Conservation (phyloP, 1,140 invertebrate genomes). For the Lordiphosa clarofinis region DNA sequence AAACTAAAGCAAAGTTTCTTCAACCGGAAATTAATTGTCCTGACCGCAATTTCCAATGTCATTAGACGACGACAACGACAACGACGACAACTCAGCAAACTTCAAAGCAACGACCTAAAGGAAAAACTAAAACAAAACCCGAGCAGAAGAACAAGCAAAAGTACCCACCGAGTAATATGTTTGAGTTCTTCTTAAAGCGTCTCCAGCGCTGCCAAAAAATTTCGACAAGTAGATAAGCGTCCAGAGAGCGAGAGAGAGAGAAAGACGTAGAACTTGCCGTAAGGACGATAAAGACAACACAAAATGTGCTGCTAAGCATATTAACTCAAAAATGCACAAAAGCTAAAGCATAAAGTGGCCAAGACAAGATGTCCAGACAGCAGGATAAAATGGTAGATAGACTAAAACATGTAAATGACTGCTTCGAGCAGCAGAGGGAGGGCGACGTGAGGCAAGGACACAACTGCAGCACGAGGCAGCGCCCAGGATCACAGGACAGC, state of each 20-base stretch:
- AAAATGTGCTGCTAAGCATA: conserved; percentile 72
- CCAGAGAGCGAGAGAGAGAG: conserved; percentile 12
- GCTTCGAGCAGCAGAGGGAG: conserved; percentile 24
- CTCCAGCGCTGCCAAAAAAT: conserved; percentile 30
- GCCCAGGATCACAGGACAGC: conserved; percentile 11
- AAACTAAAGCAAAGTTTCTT: conserved; percentile 69
- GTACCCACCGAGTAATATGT: conserved; percentile 61
- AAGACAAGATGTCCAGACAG: conserved; percentile 46
- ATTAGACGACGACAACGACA: conserved; percentile 48
- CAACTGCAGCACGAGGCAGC: conserved; percentile 17
- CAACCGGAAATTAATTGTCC: conserved; percentile 75
- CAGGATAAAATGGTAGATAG: conserved; percentile 18
- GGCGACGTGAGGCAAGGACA: conserved; percentile 8
- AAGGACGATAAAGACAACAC: conserved; percentile 44
- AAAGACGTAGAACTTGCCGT: conserved; percentile 7
- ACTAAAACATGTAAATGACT: conserved; percentile 65
- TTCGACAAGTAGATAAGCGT: conserved; percentile 63
- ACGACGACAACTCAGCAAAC: conserved; percentile 60
- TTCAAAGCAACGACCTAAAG: conserved; percentile 67
- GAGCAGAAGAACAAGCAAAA: conserved; percentile 62
- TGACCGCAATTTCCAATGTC: conserved; percentile 76
- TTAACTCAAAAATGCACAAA: conserved; percentile 73
- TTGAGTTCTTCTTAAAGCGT: conserved; percentile 41
- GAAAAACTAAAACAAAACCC: conserved; percentile 63
- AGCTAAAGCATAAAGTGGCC: conserved; percentile 61